Conservation (phyloP, 2,888 invertebrate genomes). For the Thymelicus sylvestris region DNA sequence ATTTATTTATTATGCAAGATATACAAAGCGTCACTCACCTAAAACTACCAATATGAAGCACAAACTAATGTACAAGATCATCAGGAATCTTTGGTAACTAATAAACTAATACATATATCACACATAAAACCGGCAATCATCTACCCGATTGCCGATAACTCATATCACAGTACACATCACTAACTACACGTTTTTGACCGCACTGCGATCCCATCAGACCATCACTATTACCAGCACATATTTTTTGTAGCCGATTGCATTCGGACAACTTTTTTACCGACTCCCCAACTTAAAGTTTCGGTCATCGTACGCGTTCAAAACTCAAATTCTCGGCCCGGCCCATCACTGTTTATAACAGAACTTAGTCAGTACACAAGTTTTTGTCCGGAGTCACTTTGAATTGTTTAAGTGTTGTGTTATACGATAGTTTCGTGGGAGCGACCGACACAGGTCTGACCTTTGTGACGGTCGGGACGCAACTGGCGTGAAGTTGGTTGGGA, state of each 20-base stretch:
- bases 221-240: slow-evolving; percentile 78
- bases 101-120: slow-evolving; percentile 80
- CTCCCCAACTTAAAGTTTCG: slow-evolving; percentile 72
- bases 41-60: slow-evolving; percentile 85
- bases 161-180: slow-evolving; percentile 83
- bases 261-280: slow-evolving; percentile 73
- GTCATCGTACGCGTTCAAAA: slow-evolving; percentile 71
- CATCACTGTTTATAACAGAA: slow-evolving; percentile 64
- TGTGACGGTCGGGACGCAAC: slow-evolving; percentile 70
- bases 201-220: slow-evolving; percentile 82
- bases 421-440: slow-evolving; percentile 70
- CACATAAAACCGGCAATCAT: slow-evolving; percentile 78
- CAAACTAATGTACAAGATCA: slow-evolving; percentile 84
- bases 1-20: slow-evolving; percentile 1
- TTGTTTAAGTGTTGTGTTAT: slow-evolving; percentile 72
- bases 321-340: slow-evolving; percentile 56
- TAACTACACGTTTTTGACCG: slow-evolving; percentile 76
- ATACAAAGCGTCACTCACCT: slow-evolving; percentile 67
- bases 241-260: slow-evolving; percentile 78
- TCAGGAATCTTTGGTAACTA: slow-evolving; percentile 85
- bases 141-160: slow-evolving; percentile 78
- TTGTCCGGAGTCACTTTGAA: slow-evolving; percentile 64
- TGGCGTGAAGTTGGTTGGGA: slow-evolving; percentile 78
- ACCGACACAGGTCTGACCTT: slow-evolving; percentile 66
- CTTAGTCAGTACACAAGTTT: slow-evolving; percentile 50